These are phyloP conservation scores for Alces alces DNA, from an alignment of 2,113 vertebrate species.

Conservation along the genomic window DNA sequence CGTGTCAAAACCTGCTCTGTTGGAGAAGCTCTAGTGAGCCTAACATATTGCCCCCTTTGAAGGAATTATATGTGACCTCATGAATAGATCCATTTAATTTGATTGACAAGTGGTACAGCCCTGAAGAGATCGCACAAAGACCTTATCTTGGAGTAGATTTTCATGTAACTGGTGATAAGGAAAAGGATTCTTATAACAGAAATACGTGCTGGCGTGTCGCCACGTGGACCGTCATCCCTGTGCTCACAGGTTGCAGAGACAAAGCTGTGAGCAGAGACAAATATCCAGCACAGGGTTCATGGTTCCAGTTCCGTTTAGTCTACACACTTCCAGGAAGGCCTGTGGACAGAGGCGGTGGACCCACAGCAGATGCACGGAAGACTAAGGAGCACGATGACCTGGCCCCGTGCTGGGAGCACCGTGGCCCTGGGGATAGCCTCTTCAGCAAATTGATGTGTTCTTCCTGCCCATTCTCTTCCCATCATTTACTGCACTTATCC, in stretches of 20 bases:
- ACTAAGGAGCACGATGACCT: fast-evolving
- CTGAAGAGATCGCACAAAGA: neutral
- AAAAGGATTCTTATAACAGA: neutral
- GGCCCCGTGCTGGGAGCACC: neutral
- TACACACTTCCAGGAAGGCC: neutral
- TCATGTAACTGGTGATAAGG: neutral
- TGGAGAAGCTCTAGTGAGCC: neutral
- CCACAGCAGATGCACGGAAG: fast-evolving
- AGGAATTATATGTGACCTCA: neutral
- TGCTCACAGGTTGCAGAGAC: neutral
- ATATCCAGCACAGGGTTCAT: fast-evolving
- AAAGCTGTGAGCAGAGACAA: neutral
- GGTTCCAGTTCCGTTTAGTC: neutral
- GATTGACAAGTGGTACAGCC: too few relatives aligned
- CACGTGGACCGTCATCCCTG: neutral
- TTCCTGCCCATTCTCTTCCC: neutral
- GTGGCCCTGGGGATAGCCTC: neutral
- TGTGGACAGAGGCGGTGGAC: fast-evolving
- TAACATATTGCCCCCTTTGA: neutral
- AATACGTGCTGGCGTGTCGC: neutral
- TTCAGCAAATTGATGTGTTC: neutral
- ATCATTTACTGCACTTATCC: neutral
- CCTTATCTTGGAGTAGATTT: neutral
- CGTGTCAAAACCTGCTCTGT: neutral
- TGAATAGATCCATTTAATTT: neutral